phyloP scores from a whole-genome alignment of 2,888 invertebrate genomes.

The Napeogenes inachia region DNA sequence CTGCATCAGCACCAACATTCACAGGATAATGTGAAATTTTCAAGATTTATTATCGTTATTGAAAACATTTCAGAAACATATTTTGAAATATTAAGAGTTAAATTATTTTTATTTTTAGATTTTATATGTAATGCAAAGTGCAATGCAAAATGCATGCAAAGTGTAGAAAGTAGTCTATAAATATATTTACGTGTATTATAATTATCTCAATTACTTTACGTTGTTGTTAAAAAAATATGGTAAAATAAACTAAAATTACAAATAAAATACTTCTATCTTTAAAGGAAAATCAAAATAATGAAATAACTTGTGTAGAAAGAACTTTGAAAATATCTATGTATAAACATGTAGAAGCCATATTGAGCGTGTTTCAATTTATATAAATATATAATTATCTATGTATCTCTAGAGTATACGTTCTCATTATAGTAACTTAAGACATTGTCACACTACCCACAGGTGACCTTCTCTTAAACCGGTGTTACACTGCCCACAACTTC shows the following conservation, averaged over 20 bases:
- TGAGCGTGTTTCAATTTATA: too few species aligned
- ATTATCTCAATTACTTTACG: too few species aligned
- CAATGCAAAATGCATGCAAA: too few species aligned
- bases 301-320: not conserved
- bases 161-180: too few species aligned
- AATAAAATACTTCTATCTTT: not conserved
- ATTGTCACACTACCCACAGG: constrained; percentile 16
- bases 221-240: too few species aligned
- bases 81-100: not conserved
- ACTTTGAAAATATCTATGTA: too few species aligned
- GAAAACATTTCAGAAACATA: constrained; percentile 4
- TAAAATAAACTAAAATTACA: not conserved
- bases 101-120: too few species aligned
- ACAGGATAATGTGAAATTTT: constrained; percentile 9
- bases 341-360: too few species aligned
- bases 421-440: not conserved
- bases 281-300: not conserved
- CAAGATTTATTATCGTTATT: constrained; percentile 4
- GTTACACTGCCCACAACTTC: constrained; percentile 24
- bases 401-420: too few species aligned
- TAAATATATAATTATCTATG: too few species aligned
- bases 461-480: constrained; percentile 17
- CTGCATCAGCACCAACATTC: constrained; percentile 14
- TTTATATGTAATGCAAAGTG: too few species aligned
- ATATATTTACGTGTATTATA: too few species aligned